phyloP scores from a whole-genome alignment of 2,113 vertebrate genomes.

The Pterocles orientalis region DNA sequence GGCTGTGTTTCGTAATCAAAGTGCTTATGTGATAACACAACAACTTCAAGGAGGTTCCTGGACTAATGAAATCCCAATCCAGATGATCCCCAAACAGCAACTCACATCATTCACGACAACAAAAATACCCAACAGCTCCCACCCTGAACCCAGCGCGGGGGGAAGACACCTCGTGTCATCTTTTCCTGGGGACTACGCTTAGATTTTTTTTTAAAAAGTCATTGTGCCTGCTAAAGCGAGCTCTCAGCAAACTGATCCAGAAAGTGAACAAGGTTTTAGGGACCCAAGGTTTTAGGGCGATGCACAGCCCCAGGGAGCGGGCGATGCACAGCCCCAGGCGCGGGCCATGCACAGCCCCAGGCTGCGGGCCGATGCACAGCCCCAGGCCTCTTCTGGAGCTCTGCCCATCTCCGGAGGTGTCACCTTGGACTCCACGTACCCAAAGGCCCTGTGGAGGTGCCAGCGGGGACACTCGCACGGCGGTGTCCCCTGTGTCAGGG shows the following conservation, averaged over 20 bases:
- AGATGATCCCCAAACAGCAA: conserved; percentile 20
- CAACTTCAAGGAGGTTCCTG: not conserved
- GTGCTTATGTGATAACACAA: not conserved
- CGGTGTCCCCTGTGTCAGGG: fast-evolving
- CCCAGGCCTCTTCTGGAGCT: not conserved
- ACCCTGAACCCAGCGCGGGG: not conserved
- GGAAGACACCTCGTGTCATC: not conserved
- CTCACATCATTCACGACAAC: fast-evolving
- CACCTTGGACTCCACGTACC: not conserved
- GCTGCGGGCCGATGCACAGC: too few relatives aligned
- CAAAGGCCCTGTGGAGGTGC: not conserved
- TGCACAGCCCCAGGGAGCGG: not conserved
- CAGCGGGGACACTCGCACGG: fast-evolving
- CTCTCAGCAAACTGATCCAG: not conserved
- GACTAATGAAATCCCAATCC: conserved; percentile 39
- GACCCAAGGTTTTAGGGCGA: not conserved
- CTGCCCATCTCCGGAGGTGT: not conserved
- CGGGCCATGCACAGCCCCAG: not conserved
- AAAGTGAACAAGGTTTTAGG: not conserved
- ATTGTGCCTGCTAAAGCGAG: not conserved
- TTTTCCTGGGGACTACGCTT: not conserved
- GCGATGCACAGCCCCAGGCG: not conserved
- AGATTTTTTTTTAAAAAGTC: not conserved
- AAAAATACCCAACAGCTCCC: not conserved
- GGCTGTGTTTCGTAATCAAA: not conserved